These are phyloP conservation scores for Lepisosteus oculatus DNA, from an alignment of 2,113 vertebrate species.

Conservation along the genomic window DNA sequence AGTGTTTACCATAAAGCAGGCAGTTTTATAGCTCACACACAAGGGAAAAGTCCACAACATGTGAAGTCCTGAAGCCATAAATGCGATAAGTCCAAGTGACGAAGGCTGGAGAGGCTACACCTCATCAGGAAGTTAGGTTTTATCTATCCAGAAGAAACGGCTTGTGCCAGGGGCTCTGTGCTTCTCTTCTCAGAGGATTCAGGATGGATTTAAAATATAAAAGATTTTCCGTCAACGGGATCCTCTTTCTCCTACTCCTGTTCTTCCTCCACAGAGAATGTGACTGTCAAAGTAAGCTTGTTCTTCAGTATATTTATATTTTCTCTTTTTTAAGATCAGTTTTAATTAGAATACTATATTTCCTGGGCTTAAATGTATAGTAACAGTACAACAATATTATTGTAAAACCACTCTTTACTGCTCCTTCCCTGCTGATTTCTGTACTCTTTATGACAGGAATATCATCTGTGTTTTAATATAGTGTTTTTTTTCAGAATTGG, in stretches of 20 bases:
- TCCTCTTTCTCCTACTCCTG: conserved; percentile 39
- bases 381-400: too few species aligned
- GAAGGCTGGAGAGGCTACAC: conserved; percentile 68
- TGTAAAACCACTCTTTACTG: too few species aligned
- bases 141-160: conserved; percentile 65
- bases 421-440: too few species aligned
- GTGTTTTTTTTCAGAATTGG: too few species aligned
- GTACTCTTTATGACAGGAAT: too few species aligned
- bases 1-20: conserved; percentile 35
- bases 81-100: conserved; percentile 66
- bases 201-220: conserved; percentile 56
- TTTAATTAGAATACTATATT: too few species aligned
- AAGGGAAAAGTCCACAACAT: conserved; percentile 56
- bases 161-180: conserved; percentile 62
- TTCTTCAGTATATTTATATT: neutral
- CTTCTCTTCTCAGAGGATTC: conserved; percentile 47
- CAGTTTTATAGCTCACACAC: conserved; percentile 54
- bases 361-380: too few species aligned
- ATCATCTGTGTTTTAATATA: too few species aligned
- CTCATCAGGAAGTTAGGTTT: conserved; percentile 57
- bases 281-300: conserved; percentile 56
- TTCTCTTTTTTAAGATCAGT: too few species aligned
- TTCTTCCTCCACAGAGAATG: conserved; percentile 37
- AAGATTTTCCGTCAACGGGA: conserved; percentile 36
- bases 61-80: conserved; percentile 55